A percentile compares a stretch with the other conserved stretches of the same genome.
These are phyloP conservation scores for Heliothis subflexa DNA, from an alignment of 1,140 invertebrate genomes.

Conservation along the genomic window DNA sequence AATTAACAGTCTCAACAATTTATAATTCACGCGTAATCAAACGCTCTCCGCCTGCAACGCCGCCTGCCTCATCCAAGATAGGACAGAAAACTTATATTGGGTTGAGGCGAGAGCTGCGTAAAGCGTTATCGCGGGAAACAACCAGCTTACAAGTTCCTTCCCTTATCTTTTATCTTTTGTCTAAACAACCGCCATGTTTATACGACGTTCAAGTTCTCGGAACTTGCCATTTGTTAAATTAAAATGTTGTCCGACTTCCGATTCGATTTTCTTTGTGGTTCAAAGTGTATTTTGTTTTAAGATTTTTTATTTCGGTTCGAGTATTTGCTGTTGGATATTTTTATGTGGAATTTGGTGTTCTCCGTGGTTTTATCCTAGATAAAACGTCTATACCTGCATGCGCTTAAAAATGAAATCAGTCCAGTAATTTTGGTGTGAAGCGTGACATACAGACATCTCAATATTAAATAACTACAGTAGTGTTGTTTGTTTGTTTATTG, in stretches of 20 bases:
- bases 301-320: background rate
- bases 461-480: too few relatives aligned
- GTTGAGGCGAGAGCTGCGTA: constrained; percentile 54
- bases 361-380: too few relatives aligned
- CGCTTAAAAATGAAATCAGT: too few relatives aligned
- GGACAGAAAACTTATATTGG: constrained; percentile 64
- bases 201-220: constrained; percentile 41
- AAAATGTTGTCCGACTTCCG: constrained; percentile 39
- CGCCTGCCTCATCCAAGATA: constrained; percentile 47
- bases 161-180: constrained; percentile 63
- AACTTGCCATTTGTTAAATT: constrained; percentile 49
- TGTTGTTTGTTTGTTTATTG: too few relatives aligned
- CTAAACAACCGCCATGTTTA: constrained; percentile 63
- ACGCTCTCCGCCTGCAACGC: background rate
- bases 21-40: background rate
- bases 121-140: constrained; percentile 64
- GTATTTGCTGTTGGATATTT: background rate
- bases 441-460: too few relatives aligned
- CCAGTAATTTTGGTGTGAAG: too few relatives aligned
- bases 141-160: constrained; percentile 62
- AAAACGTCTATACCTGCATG: too few relatives aligned
- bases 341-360: background rate
- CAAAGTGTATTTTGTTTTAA: background rate
- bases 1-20: background rate
- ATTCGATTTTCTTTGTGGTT: constrained; percentile 36